phyloP scores from a whole-genome alignment of 1,140 invertebrate species.

The Zaprionus kolodkinae region DNA sequence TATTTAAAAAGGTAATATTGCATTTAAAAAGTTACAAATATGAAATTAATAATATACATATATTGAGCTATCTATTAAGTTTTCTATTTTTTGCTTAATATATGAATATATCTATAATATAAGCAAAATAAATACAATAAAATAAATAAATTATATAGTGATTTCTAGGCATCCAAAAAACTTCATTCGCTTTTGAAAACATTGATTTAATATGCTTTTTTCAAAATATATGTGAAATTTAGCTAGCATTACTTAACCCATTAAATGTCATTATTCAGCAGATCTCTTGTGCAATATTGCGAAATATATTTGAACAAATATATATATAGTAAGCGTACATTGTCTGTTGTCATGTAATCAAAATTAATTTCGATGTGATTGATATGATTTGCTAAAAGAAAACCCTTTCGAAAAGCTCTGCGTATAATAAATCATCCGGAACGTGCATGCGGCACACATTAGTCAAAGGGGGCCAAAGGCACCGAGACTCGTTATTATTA shows the following conservation, averaged over 20 bases:
- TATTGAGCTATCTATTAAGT: no score
- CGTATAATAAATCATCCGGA: constrained; percentile 72
- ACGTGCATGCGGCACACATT: constrained; percentile 74
- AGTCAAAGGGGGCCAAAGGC: constrained; percentile 77
- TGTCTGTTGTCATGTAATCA: constrained; percentile 61
- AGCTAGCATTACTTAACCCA: background rate
- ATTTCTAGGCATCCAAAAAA: background rate
- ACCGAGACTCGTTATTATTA: constrained; percentile 43
- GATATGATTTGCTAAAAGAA: constrained; percentile 62
- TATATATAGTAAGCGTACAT: constrained; percentile 10
- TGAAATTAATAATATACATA: no score
- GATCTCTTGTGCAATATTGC: constrained; percentile 5
- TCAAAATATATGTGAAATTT: background rate
- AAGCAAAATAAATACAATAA: no score
- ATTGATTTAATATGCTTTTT: background rate
- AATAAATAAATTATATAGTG: no score
- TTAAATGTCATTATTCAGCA: constrained; percentile 9
- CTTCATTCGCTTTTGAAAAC: background rate
- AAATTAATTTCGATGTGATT: constrained; percentile 78
- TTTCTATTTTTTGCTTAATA: no score
- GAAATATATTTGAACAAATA: background rate
- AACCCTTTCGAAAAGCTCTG: constrained; percentile 60
- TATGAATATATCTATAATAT: no score
- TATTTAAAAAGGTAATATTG: no score
- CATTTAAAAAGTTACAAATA: no score